Base-by-base conservation (phyloP, 1,140 invertebrate species). In the Choristoneura fumiferana region DNA sequence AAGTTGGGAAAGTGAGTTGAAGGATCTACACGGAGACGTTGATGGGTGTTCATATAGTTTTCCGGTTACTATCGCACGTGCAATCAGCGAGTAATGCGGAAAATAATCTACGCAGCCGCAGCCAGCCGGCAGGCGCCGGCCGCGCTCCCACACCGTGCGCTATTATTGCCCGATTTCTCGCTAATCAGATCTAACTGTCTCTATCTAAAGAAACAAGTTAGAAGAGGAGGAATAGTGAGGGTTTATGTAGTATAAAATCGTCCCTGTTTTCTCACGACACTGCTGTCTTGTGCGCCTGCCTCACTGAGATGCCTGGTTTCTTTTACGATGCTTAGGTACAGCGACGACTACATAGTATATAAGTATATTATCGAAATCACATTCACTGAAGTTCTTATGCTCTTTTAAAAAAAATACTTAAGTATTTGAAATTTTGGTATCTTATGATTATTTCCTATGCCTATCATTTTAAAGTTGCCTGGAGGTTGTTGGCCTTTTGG, bases 221-320 rank as follows among this genome's bases (percentile, higher is more conserved):
- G 43, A 49, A 10, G 22, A 49, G 22, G 43, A 22, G 22, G 17
- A 29, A 22, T 18, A 8, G 22, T 49, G 43, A 49, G 43, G 43
- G 43, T 29, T 49, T n/a, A 18, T 18, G 43, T 18, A 18, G 12
- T 22, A 4, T 49, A 22, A 49, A 33, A 49, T 49, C 14, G 43
- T 13, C 55, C 38, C 60, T 60, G 60, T 58, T 69, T 61, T 71
- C 63, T 60, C 60, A 57, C 49, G 60, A 43, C 58, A 62, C 22
- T 49, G 4, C 14, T 60, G 52, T 40, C 22, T 9, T 18, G 12
- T 34, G 40, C 29, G 58, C 40, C 52, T 62, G 69, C 39, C 54
- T 63, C 53, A 71, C 69, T 71, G 40, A 65, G 60, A 61, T 65
- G 55, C 58, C 62, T 57, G 62, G 66, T 69, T 68, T 71, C 66